Base-by-base conservation (phyloP, 30 jellyfish, hydroid and myxozoan genomes). In the Aurelia aurita region DNA sequence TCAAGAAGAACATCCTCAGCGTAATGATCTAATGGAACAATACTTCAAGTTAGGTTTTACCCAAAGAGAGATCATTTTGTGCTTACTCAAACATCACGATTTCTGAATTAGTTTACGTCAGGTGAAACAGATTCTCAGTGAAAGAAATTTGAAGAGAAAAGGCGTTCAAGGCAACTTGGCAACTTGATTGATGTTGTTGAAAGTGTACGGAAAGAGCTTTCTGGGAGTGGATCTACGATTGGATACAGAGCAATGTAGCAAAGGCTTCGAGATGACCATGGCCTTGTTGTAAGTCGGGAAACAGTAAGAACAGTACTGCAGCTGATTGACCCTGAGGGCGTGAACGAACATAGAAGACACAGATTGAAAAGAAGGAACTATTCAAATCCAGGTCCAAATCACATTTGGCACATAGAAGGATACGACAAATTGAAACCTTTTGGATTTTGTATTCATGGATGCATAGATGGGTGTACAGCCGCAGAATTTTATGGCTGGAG, bases 321-420 rank as follows among this genome's bases (percentile, higher is more conserved):
- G 22, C 43, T 44, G 39, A 25, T 79, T 25, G 90, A 79, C 65
- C 90, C 84, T 12, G 85, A 63, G 13, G 91, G 91, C n/a, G 91
- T 80, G 3, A 77, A 80, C 31, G n/a, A 63, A 20, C 58, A 86
- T 15, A 16, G 60, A 34, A 54, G 51, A 28, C 84, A 80, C 23
- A 32, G 77, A 18, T 28, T 80, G 60, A 43, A 69, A 26, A 43
- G 91, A 31, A 49, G 85, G 16, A 39, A 19, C 5, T 63, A 80
- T 46, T 13, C 29, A 15, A n/a, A 64, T n/a, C 49, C 60, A 26
- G 91, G 85, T 3, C 91, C 85, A 26, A 66, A 63, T 63, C 68
- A 44, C 44, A 29, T 46, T 6, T 80, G 91, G 91, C 91, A 79
- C 85, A 31, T 79, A 15, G 91, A 64, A 22, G 85, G 91, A 13